Base-by-base conservation (phyloP, 2,888 invertebrate species). In the Caenorhabditis sulstoni region DNA sequence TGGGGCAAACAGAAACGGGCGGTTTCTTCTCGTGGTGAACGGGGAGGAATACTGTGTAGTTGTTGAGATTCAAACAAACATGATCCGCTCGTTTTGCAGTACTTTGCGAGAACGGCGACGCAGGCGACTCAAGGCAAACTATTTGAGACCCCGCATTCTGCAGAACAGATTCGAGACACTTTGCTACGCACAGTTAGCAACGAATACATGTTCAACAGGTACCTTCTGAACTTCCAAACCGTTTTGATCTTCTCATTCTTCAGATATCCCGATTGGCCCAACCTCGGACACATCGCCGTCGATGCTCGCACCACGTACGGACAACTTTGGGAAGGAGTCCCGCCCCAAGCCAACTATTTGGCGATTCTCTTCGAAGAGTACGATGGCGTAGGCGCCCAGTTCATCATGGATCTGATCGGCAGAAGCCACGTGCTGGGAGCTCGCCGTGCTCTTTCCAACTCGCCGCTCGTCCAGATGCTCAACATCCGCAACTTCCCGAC, bases 211-310 rank as follows among this genome's bases (percentile, higher is more conserved):
- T 81, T 82, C 70, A 83, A 82, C 57, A 70, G 86, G 52, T 81
- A 67, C 9, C 18, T 4, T n/a, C 29, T 7, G 29, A 29, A 3
- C 29, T 29, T 29, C 29, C 7, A 3, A 29, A 7, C 29, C 29
- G 7, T 7, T 5, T 7, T 3, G 29, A 29, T 29, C 29, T 7
- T 29, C 7, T 7, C 7, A 3, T 29, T 29, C 29, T 29, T 29
- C 45, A 79, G 76, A 57, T 90, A 90, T 61, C 82, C 84, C n/a
- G 88, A 90, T 58, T 90, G 90, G 90, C 90, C 90, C 44, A 82
- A 82, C 57, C 82, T 90, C 47, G 81, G 81, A 23, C 87, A 87
- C 74, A 73, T 89, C 41, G 83, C 87, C 49, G 87, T 88, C 18
- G 86, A 84, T 55, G 85, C 83, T 29, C 79, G 75, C 12, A 88